Evolutionary conservation across 2,888 invertebrate genomes (phyloP), one percentile per base, ranked within the genome.

Genomic region (Tiliacea aurago): DNA sequence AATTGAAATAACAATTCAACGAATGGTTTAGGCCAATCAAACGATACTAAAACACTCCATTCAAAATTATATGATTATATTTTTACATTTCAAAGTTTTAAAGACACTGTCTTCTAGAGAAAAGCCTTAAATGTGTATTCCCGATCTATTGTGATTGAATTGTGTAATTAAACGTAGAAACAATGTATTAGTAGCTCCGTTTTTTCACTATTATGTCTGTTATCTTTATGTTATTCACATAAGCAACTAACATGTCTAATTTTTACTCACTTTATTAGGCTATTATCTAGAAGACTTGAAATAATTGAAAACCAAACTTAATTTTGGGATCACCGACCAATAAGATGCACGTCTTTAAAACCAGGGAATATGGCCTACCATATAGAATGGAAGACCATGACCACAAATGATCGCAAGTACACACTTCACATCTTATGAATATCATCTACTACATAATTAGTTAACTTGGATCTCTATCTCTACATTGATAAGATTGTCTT

Each of bases 21-120:
- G 28, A 56, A 56, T 49, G 47, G 20, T 69, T 70, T 80, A 80
- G 82, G 78, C 65, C 72, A 72, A 62, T 51, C 28, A 45, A 47
- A 51, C n/a, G 23, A 37, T 51, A 55, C 28, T 70, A 33, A 51
- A 66, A 66, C 11, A 58, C 10, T 56, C 4, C 20, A 49, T 49
- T n/a, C n/a, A 49, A 49, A 64, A 69, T 43, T n/a, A 23, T 2
- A 33, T 43, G 15, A 61, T 65, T 20, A 55, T 23, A 28, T 28
- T 63, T 64, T 58, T 43, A 51, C 15, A 58, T 65, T 75, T 23
- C n/a, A 49, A n/a, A n/a, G 23, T 51, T 1, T 53, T 59, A 67
- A 33, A 53, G 55, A 47, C 18, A 23, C 13, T 23, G 61, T 71
- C 56, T 66, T 73, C 61, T 56, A 56, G 62, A 56, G n/a, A 65